These are phyloP conservation scores for Paedocypris sp. DNA, from an alignment of 2,113 vertebrate genomes.

Conservation along the genomic window DNA sequence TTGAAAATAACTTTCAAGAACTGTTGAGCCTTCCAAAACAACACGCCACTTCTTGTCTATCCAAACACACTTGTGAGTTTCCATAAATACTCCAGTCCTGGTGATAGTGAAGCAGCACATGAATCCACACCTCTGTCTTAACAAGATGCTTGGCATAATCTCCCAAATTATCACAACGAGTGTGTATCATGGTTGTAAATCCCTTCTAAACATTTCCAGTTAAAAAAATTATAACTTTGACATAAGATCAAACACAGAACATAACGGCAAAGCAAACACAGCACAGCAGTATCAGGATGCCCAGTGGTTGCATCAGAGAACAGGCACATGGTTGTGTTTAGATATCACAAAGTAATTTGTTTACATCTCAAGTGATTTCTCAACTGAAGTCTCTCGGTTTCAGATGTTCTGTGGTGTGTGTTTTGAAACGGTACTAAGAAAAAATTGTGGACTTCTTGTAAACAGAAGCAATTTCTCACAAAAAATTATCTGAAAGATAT, in stretches of 20 bases:
- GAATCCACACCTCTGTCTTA: neutral
- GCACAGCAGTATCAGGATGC: neutral
- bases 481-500: too few relatives aligned
- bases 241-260: neutral
- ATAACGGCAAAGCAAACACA: too few relatives aligned
- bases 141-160: neutral
- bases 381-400: neutral
- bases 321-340: neutral
- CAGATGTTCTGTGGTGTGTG: neutral
- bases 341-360: neutral
- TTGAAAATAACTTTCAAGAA: too few relatives aligned
- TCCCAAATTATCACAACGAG: neutral
- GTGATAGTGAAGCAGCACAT: neutral
- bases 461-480: too few relatives aligned
- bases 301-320: neutral
- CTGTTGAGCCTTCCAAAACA: neutral
- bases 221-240: neutral
- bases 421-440: neutral
- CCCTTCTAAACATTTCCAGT: neutral
- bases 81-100: neutral
- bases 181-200: neutral
- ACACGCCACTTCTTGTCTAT: neutral
- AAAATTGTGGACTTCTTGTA: too few relatives aligned
- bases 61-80: neutral
- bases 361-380: conserved; percentile 2